Conservation (phyloP, 2,797 vertebrate species). For the Helostoma temminkii region DNA sequence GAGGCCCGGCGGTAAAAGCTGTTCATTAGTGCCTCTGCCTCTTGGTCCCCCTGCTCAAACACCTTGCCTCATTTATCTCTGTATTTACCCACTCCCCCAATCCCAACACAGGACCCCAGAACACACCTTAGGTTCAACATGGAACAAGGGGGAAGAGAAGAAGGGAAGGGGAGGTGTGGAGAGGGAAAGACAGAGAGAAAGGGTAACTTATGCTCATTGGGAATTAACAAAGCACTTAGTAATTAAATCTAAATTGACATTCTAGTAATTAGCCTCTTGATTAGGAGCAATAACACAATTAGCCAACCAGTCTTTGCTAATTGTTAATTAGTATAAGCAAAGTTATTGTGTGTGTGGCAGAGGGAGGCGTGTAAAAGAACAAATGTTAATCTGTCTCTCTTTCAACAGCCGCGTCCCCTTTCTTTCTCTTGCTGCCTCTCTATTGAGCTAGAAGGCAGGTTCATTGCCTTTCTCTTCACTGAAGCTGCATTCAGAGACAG, state of each 20-base stretch:
- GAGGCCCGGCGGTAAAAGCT: constrained; percentile 80
- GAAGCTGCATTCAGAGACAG: constrained; percentile 68
- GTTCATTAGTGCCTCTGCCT: constrained; percentile 84
- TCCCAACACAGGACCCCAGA: constrained; percentile 69
- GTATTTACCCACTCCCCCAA: constrained; percentile 73
- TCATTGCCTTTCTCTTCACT: constrained; percentile 69
- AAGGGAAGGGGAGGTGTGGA: constrained; percentile 51
- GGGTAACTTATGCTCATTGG: constrained; percentile 86
- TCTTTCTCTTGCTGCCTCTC: constrained; percentile 69
- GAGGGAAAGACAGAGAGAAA: constrained; percentile 58
- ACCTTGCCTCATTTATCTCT: constrained; percentile 82
- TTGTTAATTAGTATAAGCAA: constrained; percentile 97
- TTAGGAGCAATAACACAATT: constrained; percentile 99
- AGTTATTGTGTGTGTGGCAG: constrained; percentile 87
- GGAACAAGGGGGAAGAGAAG: constrained; percentile 53
- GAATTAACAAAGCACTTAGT: constrained; percentile 94
- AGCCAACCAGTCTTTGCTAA: constrained; percentile 94
- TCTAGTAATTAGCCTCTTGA: constrained; percentile 99
- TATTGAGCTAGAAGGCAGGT: constrained; percentile 77
- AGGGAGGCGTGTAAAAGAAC: constrained; percentile 87
- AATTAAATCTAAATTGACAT: constrained; percentile 99
- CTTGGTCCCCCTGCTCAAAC: constrained; percentile 74
- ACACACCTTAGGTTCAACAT: constrained; percentile 69
- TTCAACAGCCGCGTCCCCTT: constrained; percentile 79
- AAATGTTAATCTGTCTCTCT: constrained; percentile 88